phyloP scores from a whole-genome alignment of 2,797 vertebrate species.

The Heteromormyrus szaboi region DNA sequence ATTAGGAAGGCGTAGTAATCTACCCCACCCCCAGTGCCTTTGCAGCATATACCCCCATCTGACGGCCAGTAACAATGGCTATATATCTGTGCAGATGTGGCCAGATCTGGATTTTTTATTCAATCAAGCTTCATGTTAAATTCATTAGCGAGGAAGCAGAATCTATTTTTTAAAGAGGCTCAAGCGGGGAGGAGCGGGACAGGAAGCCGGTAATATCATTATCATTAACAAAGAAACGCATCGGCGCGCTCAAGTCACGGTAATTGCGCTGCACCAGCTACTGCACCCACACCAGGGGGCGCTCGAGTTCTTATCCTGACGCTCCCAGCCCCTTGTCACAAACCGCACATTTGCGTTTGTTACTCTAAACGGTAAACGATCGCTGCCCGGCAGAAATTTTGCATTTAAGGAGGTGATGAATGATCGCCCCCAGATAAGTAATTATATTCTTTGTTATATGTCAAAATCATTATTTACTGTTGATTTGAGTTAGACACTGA shows the following conservation, averaged over 20 bases:
- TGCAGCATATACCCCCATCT: not conserved
- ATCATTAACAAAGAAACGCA: not conserved
- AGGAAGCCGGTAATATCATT: constrained; percentile 15
- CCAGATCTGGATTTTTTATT: not conserved
- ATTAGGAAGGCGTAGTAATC: not conserved
- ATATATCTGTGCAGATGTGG: not conserved
- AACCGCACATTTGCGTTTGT: not conserved
- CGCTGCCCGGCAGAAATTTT: not conserved
- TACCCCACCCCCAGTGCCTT: not conserved
- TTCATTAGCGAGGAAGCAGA: constrained; percentile 7
- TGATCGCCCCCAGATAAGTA: not conserved
- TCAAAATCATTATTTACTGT: not conserved
- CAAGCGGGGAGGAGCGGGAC: constrained; percentile 31
- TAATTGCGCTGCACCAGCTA: not conserved
- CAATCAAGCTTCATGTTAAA: constrained; percentile 2
- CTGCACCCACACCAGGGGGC: not conserved
- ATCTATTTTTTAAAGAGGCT: not conserved
- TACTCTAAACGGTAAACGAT: not conserved
- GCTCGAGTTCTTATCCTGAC: not conserved
- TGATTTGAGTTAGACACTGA: not conserved
- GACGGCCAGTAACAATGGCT: not conserved
- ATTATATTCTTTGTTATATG: not conserved
- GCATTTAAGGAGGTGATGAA: not conserved
- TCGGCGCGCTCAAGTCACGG: not conserved
- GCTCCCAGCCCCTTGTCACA: not conserved